Evolutionary conservation across 2,888 invertebrate species (phyloP), one percentile per base, ranked within the genome.

Genomic region (Parthenolecanium corni): DNA sequence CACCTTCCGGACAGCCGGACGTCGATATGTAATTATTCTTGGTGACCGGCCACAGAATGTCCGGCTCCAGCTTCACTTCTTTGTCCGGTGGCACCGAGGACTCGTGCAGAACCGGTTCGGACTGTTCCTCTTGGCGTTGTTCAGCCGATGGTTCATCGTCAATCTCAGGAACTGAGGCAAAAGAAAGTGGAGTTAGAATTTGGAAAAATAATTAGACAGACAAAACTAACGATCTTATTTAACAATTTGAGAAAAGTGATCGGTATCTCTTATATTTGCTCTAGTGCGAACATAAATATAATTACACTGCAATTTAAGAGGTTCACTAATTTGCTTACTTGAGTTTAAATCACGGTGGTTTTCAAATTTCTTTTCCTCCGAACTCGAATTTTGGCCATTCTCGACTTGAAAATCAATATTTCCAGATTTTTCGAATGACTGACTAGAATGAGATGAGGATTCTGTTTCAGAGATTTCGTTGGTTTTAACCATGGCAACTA

Each of bases 11-110:
- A 16, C 53, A 62, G 5, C 24, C 36, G 6, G 52, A 40, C 38
- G 52, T 51, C 23, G 52, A 42, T 40, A 62, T 44, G 62, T 62
- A 62, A 46, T 62, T 52, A 44, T 62, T n/a, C 31, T 44, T 42
- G 9, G 62, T 52, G 3, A 44, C 36, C 31, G 62, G 62, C 52
- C 52, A 62, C 23, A 44, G 23, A 21, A 61, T 61, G 23, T 51
- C 61, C 25, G 61, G 40, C 20, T 61, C 20, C n/a, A 23, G 44
- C 21, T 40, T 56, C 24, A 44, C 42, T 11, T 56, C 56, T 1
- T 20, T 40, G 2, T 36, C n/a, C 16, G n/a, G n/a, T n/a, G n/a
- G n/a, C n/a, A n/a, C n/a, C n/a, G n/a, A n/a, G n/a, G n/a, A n/a
- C n/a, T n/a, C n/a, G n/a, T n/a, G n/a, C n/a, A n/a, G n/a, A n/a